Conservation (phyloP, 2,888 invertebrate species). For the Aphodius sticticus region DNA sequence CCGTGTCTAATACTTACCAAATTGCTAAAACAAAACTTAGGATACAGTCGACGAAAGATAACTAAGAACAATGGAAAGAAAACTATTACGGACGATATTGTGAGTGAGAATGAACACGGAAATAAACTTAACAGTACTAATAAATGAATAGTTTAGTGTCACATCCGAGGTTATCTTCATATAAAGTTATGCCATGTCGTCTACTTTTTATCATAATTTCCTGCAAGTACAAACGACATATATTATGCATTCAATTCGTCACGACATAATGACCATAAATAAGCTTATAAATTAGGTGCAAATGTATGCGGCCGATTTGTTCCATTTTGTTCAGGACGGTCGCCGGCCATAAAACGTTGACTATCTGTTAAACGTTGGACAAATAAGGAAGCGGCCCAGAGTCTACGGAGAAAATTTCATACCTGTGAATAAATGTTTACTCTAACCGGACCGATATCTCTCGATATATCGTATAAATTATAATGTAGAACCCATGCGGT, state of each 20-base stretch:
- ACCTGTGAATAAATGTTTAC: not conserved
- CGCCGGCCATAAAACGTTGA: not conserved
- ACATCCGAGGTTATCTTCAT: not conserved
- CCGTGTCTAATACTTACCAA: no score
- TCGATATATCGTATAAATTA: not conserved
- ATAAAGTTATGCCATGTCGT: not conserved
- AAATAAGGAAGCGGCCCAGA: not conserved
- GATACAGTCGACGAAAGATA: no score
- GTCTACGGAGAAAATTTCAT: not conserved
- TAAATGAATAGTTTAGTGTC: not conserved
- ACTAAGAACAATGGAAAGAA: no score
- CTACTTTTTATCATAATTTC: not conserved
- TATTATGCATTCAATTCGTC: not conserved
- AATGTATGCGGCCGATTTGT: not conserved
- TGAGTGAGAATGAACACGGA: not conserved
- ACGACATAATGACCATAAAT: slow-evolving; percentile 4
- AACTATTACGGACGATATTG: no score
- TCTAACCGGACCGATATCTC: not conserved
- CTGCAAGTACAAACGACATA: not conserved
- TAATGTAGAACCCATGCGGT: not conserved
- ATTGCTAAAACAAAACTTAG: no score
- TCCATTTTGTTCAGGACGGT: not conserved
- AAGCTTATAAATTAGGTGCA: not conserved
- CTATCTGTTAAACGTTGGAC: not conserved
- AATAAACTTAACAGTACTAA: not conserved